Evolutionary conservation across 2,888 invertebrate genomes (phyloP), one percentile per base, ranked within the genome.

Genomic region (Lysandra coridon): DNA sequence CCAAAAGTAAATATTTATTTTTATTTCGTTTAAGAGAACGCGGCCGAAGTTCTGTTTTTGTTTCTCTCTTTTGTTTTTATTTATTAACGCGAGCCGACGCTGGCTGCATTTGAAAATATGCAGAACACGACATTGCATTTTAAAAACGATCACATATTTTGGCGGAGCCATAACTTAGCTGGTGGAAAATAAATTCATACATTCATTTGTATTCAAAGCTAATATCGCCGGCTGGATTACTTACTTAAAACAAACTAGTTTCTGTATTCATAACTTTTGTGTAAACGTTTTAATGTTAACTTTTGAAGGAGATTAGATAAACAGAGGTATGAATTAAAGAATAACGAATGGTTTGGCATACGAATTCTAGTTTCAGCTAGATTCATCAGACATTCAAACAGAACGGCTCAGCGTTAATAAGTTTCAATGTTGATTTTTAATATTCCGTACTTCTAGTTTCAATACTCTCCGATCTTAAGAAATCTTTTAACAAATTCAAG

Each of bases 1-100:
- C 79, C 79, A 79, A 79, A 74, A 79, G 79, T 79, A 79, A 79
- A 79, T 75, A 79, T 79, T 79, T 75, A 79, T 79, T 79, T 79
- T 79, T 79, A 79, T 79, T 79, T 79, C 79, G 79, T 79, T 79
- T 79, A 79, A 75, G 75, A 79, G 79, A 79, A 79, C 74, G 73
- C 74, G 60, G 79, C 79, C 79, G 74, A 79, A 79, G 79, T 79
- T 79, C 73, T 53, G 60, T 74, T 74, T 73, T 79, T 79, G 79
- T 79, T 79, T 79, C 73, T 60, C 78, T 78, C 73, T 73, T 60
- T 79, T 79, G 79, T 79, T 79, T 79, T 79, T 79, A 74, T 79
- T 79, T 79, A 79, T 79, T 79, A 79, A 79, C 74, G 74, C 74
- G 74, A 60, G n/a, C 75, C 44, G 6, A 40, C 79, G 44, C 53